phyloP scores from a whole-genome alignment of 2,888 invertebrate species.

The Phengaris alcon region DNA sequence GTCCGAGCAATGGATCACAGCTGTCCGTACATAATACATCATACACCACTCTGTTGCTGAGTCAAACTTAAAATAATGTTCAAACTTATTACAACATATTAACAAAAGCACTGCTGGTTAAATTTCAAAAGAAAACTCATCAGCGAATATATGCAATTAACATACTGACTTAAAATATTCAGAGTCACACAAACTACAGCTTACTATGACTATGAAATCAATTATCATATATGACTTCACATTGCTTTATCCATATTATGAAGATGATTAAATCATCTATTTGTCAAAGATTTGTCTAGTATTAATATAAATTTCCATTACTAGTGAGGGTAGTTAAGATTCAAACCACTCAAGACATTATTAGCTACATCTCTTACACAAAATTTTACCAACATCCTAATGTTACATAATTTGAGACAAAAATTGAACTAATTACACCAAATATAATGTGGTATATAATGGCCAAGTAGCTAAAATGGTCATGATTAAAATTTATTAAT shows the following conservation, averaged over 20 bases:
- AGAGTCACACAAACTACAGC: conserved; percentile 33
- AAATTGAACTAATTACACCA: conserved; percentile 25
- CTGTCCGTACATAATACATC: conserved; percentile 55
- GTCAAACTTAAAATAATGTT: conserved; percentile 64
- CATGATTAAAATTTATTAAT: conserved; percentile 23
- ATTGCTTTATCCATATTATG: conserved; percentile 39
- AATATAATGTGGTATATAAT: conserved; percentile 19
- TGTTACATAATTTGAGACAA: conserved; percentile 22
- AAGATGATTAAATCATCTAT: conserved; percentile 55
- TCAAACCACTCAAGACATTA: conserved; percentile 16
- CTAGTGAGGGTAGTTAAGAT: conserved; percentile 32
- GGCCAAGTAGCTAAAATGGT: conserved; percentile 16
- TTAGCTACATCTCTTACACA: conserved; percentile 23
- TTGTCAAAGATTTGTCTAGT: conserved; percentile 48
- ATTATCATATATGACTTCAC: conserved; percentile 41
- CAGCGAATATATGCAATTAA: conserved; percentile 63
- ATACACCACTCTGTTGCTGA: conserved; percentile 70
- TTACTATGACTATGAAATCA: conserved; percentile 45
- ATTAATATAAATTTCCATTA: conserved; percentile 39
- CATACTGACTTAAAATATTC: conserved; percentile 49
- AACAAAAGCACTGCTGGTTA: conserved; percentile 72
- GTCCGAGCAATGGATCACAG: conserved; percentile 50
- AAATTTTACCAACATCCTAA: conserved; percentile 19
- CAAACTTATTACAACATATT: conserved; percentile 62
- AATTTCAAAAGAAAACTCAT: conserved; percentile 59